Evolutionary conservation across 2,888 invertebrate species (phyloP).

Genomic region (Hirtodrosophila alboralis): DNA sequence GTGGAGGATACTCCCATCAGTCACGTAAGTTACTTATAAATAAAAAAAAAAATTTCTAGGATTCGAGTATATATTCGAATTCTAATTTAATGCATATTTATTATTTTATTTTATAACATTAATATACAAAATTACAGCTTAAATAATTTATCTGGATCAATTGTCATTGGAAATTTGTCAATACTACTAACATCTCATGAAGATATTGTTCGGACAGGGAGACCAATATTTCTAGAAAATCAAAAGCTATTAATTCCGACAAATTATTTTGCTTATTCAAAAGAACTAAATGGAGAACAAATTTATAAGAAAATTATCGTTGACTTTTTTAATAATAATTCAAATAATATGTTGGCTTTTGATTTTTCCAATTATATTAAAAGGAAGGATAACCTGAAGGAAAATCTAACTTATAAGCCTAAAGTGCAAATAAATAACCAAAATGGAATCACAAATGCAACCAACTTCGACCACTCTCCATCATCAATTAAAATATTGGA

Average conservation of each 20-base stretch:
- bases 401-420: background rate
- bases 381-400: background rate
- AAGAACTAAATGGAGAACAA: background rate
- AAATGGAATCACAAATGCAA: constrained; percentile 12
- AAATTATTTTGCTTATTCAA: constrained; percentile 38
- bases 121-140: constrained; percentile 48
- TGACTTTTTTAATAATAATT: constrained; percentile 5
- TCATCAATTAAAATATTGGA: constrained; percentile 59
- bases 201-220: constrained; percentile 66
- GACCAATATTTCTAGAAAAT: constrained; percentile 52
- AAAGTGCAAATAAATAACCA: background rate
- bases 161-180: constrained; percentile 75
- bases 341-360: constrained; percentile 4
- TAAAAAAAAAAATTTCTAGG: too few relatives aligned
- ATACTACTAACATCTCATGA: constrained; percentile 78
- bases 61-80: too few relatives aligned
- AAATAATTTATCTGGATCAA: constrained; percentile 74
- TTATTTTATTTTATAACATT: background rate
- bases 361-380: background rate
- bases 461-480: constrained; percentile 58
- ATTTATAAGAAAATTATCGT: background rate
- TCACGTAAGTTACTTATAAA: constrained; percentile 64
- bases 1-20: constrained; percentile 76
- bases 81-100: too few relatives aligned
- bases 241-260: constrained; percentile 61